Base-by-base conservation (phyloP, 2,888 invertebrate genomes). In the Pachymerium ferrugineum region DNA sequence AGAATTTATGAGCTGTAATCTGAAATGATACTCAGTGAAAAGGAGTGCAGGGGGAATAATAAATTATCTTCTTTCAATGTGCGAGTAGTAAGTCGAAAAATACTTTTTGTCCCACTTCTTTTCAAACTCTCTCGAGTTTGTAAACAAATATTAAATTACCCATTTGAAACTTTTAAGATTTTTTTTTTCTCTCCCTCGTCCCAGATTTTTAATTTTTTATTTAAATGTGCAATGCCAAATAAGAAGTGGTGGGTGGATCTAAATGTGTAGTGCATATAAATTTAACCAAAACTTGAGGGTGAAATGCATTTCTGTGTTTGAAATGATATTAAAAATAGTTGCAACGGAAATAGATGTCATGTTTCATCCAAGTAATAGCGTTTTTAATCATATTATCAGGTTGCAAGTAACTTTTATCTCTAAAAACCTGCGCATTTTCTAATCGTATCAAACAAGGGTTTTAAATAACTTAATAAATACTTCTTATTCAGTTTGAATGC, bases 321-420 rank as follows among this genome's bases (percentile, higher is more conserved):
- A 62, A 62, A 62, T 62, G 25, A 62, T 62, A 62, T 62, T 62
- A 62, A 62, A 62, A 62, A 62, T 62, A 62, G 62, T 62, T 62
- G 62, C 62, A 62, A 62, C 62, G 62, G 62, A 62, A 62, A 62
- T 62, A 62, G 62, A 62, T 62, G 62, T 28, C 62, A 62, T 62
- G 62, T 10, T 28, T 3, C 62, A 28, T 62, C 62, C 62, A 62
- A 62, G 28, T n/a, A 28, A 62, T 62, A 28, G 12, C 38, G 4
- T 14, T 38, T 38, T 38, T 38, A 38, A 38, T 38, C 38, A 47
- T 22, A 47, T 47, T 47, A 47, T 47, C 19, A 47, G 42, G 10
- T 42, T 42, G 42, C 16, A 16, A 14, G 38, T 38, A 10, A 16
- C 38, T n/a, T n/a, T n/a, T n/a, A n/a, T n/a, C n/a, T n/a, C n/a